Evolutionary conservation across 2,113 vertebrate genomes (phyloP).

Genomic region (Murina feae): DNA sequence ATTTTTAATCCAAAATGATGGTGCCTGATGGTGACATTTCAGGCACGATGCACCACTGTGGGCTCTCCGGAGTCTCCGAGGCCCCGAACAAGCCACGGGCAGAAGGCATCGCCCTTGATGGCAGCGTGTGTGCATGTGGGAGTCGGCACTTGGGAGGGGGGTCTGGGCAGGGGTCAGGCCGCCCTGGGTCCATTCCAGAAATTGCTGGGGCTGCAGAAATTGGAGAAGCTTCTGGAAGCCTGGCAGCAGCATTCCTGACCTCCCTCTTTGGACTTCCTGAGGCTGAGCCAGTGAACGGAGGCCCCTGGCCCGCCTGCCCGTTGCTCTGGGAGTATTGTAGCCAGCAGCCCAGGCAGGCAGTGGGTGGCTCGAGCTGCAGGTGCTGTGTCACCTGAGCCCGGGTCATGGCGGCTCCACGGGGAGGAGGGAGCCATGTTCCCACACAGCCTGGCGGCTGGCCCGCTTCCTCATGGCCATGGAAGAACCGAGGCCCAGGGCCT

Average conservation of each 20-base stretch:
- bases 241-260: neutral
- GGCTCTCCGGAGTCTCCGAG: neutral
- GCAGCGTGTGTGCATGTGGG: neutral
- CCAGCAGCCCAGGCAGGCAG: neutral
- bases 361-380: slow-evolving; percentile 22
- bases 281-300: neutral
- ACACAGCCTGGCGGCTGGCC: neutral
- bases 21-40: neutral
- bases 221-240: slow-evolving; percentile 54
- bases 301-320: neutral
- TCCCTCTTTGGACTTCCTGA: neutral
- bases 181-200: slow-evolving; percentile 16
- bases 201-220: neutral
- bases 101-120: neutral
- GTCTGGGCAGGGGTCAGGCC: slow-evolving; percentile 9
- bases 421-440: neutral
- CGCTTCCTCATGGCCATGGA: neutral
- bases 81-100: neutral
- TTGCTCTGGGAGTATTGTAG: neutral
- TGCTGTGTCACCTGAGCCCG: slow-evolving; percentile 28
- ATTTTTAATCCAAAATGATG: neutral
- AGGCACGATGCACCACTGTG: neutral
- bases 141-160: neutral
- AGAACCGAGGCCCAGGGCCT: neutral
- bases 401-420: neutral